These are phyloP conservation scores for Murina feae DNA, from an alignment of 2,113 vertebrate genomes.

Conservation along the genomic window DNA sequence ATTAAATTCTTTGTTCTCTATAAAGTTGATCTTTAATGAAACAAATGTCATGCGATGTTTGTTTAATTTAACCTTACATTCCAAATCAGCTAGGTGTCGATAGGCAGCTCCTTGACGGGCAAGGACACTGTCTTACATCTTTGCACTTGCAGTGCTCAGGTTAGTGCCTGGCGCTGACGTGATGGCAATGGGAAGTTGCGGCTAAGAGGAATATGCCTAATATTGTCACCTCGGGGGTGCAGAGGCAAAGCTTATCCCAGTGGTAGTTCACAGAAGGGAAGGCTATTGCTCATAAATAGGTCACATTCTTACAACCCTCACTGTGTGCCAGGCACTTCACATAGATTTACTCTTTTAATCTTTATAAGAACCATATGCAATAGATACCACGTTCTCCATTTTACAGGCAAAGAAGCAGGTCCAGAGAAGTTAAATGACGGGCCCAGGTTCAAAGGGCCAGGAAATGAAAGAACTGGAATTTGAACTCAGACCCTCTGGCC, in stretches of 20 bases:
- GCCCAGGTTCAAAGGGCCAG: neutral
- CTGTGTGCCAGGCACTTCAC: neutral
- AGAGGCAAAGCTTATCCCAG: neutral
- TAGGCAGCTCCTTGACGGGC: neutral
- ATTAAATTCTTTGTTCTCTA: conserved; percentile 1
- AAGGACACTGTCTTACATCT: neutral
- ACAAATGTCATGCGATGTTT: neutral
- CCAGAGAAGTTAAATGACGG: neutral
- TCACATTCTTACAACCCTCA: neutral
- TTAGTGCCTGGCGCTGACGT: neutral
- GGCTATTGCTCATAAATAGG: neutral
- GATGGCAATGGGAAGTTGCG: neutral
- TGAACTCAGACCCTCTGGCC: neutral
- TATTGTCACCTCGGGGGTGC: neutral
- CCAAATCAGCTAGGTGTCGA: neutral
- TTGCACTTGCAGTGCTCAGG: neutral
- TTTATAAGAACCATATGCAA: neutral
- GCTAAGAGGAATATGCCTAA: neutral
- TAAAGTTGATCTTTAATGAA: neutral
- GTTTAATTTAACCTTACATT: conserved; percentile 34
- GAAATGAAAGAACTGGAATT: neutral
- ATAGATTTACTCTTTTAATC: neutral
- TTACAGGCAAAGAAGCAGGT: neutral
- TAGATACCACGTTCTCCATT: neutral
- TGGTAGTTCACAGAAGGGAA: neutral